Base-by-base conservation (phyloP, 2,888 invertebrate genomes). In the Alsophila aescularia region DNA sequence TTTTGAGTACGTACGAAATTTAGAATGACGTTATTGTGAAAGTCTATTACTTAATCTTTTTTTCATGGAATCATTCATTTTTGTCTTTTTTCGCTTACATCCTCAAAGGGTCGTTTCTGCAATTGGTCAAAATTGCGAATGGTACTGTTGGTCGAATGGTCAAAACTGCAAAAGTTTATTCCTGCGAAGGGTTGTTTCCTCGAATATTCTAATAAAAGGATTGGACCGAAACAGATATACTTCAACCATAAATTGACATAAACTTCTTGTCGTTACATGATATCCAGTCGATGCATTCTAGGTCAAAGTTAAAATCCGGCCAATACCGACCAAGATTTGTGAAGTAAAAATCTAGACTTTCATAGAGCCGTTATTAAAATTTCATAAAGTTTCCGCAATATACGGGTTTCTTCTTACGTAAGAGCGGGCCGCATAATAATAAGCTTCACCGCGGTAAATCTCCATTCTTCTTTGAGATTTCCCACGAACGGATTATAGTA, bases 371-470 rank as follows among this genome's bases (percentile, higher is more conserved):
- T 79, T 85, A 85, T 86, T 81, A 86, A 86, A 85, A 78, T 82
- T 86, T 85, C 79, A 84, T 76, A 80, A 83, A 82, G 78, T 81
- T 79, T 70, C 73, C 73, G 72, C 74, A 68, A 70, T 77, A 75
- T 79, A 75, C 78, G 76, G 78, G 76, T 79, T 78, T 79, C 78
- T 79, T 51, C 75, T 79, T 81, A 77, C 73, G 73, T 78, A 76
- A 74, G 69, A 79, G 75, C 78, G 74, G 70, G 69, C 70, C 73
- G 78, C 73, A 73, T 78, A 75, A 76, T 83, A 82, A 83, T 83
- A 83, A 83, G 79, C 82, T 79, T 65, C 63, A 67, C 67, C 56
- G 69, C 73, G 66, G 78, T 77, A 82, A 84, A 82, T 80, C 78
- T 79, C 73, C 75, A 70, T 79, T 78, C 73, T 72, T 69, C 62